phyloP scores from a whole-genome alignment of 2,113 vertebrate genomes.

The Pholis gunnellus region DNA sequence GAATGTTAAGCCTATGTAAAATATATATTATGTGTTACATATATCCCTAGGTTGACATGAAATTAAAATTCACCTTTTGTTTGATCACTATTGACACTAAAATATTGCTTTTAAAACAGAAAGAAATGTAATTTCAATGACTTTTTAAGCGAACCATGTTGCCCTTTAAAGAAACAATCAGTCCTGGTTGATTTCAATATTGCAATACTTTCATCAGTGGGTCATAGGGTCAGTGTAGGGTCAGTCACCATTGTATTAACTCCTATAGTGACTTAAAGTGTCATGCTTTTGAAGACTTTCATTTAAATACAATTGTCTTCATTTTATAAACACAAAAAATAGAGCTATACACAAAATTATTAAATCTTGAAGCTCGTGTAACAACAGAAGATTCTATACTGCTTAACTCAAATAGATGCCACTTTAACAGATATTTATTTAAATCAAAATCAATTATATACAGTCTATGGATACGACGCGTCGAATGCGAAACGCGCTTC shows the following conservation, averaged over 20 bases:
- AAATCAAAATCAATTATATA: background rate
- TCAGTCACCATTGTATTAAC: too few relatives aligned
- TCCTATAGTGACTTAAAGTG: too few relatives aligned
- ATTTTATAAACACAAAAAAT: background rate
- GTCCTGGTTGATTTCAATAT: too few relatives aligned
- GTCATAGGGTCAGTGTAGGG: too few relatives aligned
- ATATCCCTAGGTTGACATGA: background rate
- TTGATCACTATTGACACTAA: background rate
- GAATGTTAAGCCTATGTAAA: background rate
- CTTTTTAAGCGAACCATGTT: too few relatives aligned
- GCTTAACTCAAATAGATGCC: background rate
- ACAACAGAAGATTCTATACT: background rate
- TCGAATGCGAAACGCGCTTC: constrained; percentile 56
- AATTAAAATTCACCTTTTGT: background rate
- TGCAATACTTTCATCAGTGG: too few relatives aligned
- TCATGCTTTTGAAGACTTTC: too few relatives aligned
- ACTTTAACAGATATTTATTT: background rate
- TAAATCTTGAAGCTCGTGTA: too few relatives aligned
- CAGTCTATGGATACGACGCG: background rate
- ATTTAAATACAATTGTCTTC: background rate
- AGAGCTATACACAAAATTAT: background rate
- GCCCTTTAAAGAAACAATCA: too few relatives aligned
- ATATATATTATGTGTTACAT: too few relatives aligned
- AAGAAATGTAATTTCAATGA: too few relatives aligned
- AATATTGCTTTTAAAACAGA: background rate